Evolutionary conservation across 2,113 vertebrate species (phyloP).

Genomic region (Willisornis vidua): DNA sequence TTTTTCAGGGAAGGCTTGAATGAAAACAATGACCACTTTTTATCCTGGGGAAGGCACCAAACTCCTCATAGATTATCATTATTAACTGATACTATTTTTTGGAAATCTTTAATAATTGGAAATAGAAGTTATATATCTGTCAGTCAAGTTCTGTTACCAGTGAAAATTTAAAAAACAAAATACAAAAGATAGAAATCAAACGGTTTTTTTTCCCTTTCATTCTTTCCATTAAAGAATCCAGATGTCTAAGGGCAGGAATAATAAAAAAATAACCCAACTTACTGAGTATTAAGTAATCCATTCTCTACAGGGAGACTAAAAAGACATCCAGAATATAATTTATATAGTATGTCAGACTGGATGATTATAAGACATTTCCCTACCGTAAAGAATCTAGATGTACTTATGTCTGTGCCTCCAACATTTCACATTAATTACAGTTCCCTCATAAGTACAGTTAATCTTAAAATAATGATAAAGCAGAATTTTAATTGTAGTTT

Average conservation of each 20-base stretch:
- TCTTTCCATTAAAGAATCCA: not conserved
- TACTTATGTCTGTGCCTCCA: not conserved
- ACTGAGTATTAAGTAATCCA: not conserved
- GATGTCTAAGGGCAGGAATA: not conserved
- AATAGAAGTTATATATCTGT: not conserved
- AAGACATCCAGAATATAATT: not conserved
- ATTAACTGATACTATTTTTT: not conserved
- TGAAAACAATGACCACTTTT: not conserved
- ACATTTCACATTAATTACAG: not conserved
- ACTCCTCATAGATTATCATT: not conserved
- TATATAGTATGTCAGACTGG: not conserved
- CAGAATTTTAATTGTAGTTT: not conserved
- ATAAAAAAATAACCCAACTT: not conserved
- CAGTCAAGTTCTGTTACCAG: not conserved
- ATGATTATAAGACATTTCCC: not conserved
- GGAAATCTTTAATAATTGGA: not conserved
- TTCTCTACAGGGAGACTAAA: not conserved
- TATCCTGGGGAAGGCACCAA: not conserved
- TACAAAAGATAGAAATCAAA: not conserved
- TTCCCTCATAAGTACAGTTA: not conserved
- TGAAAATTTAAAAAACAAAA: not conserved
- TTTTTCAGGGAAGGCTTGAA: not conserved
- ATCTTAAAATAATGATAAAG: not conserved
- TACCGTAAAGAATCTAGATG: not conserved
- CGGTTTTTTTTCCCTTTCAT: not conserved